Conservation (phyloP, 2,113 vertebrate genomes). For the Halichoeres trimaculatus region DNA sequence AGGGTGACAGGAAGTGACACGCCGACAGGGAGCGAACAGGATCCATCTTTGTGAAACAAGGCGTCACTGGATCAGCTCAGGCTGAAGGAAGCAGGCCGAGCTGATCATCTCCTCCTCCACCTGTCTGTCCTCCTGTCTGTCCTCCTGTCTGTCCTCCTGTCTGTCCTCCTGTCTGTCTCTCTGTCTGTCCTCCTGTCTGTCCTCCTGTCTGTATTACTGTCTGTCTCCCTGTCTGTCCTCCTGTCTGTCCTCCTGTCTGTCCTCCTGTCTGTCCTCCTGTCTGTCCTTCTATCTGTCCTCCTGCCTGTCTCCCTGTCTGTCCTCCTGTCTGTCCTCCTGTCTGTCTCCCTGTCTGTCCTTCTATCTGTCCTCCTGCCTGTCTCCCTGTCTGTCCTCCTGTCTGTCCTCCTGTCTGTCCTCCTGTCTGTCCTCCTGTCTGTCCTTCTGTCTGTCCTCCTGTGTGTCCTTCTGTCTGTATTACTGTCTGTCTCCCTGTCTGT, state of each 20-base stretch:
- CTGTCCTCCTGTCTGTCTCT: constrained; percentile 3
- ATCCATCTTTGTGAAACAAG: constrained; percentile 54
- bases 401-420: constrained; percentile 1
- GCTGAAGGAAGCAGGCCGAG: constrained; percentile 38
- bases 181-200: constrained; percentile 1
- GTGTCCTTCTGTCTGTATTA: constrained; percentile 10
- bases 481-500: too few relatives aligned
- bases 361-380: constrained; percentile 8
- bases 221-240: constrained; percentile 1
- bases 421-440: constrained; percentile 8
- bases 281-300: too few relatives aligned
- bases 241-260: constrained; percentile 6
- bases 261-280: constrained; percentile 9
- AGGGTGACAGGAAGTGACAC: constrained; percentile 50
- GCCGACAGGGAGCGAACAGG: constrained; percentile 46
- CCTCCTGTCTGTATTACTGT: constrained; percentile 5
- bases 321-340: constrained; percentile 9
- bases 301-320: too few relatives aligned
- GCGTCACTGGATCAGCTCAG: constrained; percentile 29
- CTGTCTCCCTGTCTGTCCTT: neutral
- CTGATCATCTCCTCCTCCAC: constrained; percentile 35
- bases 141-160: constrained; percentile 1
- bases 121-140: constrained; percentile 1
- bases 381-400: too few relatives aligned
- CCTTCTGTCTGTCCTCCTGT: neutral